phyloP scores from a whole-genome alignment of 2,113 vertebrate species.

The Coptodon rendalli region DNA sequence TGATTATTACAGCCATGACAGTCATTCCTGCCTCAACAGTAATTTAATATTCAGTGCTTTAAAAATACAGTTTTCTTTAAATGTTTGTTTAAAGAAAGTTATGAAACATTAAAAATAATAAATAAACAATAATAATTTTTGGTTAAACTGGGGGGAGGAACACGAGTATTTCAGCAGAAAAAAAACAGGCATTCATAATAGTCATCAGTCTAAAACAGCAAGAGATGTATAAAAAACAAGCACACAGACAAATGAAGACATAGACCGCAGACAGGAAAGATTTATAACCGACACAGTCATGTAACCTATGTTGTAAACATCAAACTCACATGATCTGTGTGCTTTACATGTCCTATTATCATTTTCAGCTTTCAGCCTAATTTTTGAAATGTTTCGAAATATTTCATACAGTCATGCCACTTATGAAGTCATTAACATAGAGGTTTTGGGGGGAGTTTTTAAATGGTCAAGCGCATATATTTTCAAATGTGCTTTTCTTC shows the following conservation, averaged over 20 bases:
- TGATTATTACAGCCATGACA: too few species aligned
- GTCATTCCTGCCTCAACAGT: not conserved
- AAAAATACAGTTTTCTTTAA: not conserved
- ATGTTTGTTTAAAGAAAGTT: not conserved
- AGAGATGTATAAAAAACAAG: not conserved
- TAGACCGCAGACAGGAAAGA: not conserved
- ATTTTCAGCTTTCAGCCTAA: not conserved
- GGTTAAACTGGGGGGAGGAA: not conserved
- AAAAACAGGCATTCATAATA: not conserved
- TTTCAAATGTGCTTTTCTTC: not conserved
- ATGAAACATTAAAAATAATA: not conserved
- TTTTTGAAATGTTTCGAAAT: not conserved
- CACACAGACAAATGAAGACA: not conserved
- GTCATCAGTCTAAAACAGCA: not conserved
- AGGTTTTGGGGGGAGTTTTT: not conserved
- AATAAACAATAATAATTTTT: not conserved
- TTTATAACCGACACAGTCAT: not conserved
- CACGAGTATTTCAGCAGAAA: not conserved
- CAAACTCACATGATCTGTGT: fast-evolving
- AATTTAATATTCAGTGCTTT: not conserved
- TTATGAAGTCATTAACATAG: not conserved
- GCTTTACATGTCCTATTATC: not conserved
- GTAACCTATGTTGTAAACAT: not conserved
- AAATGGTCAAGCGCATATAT: not conserved
- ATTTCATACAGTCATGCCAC: not conserved